Conservation (phyloP, 2,888 invertebrate genomes). For the Eumacrocentrus americanus region DNA sequence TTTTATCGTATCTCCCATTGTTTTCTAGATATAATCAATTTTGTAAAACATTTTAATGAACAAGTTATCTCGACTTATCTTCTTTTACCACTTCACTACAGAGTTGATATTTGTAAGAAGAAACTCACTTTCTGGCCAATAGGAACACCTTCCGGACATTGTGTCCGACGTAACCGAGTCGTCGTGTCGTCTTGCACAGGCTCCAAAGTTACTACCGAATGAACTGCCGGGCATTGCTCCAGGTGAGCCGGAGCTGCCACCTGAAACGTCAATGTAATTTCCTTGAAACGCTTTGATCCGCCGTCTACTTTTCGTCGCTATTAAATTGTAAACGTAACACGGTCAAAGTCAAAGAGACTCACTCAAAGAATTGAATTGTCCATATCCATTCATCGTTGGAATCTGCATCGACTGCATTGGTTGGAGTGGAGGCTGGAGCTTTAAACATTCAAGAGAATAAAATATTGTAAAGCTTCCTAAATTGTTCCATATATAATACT, state of each 20-base stretch:
- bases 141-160: conserved; percentile 50
- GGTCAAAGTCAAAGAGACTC: conserved; percentile 43
- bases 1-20: not conserved
- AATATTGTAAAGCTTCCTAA: no score
- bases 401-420: conserved; percentile 62
- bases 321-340: conserved; percentile 5
- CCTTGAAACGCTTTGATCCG: conserved; percentile 55
- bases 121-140: conserved; percentile 55
- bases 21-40: no score
- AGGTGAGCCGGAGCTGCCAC: conserved; percentile 47
- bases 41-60: not conserved
- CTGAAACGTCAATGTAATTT: conserved; percentile 60
- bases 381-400: conserved; percentile 61
- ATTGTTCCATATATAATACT: no score
- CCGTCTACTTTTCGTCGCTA: conserved; percentile 37
- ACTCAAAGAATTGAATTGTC: conserved; percentile 60
- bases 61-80: not conserved
- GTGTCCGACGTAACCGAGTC: conserved; percentile 43
- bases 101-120: conserved; percentile 4
- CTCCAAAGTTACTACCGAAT: conserved; percentile 51
- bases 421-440: conserved; percentile 58
- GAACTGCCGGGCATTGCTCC: conserved; percentile 48
- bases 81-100: no score
- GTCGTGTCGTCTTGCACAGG: conserved; percentile 54
- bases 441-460: conserved; percentile 24